These are phyloP conservation scores for Drosophila lini DNA, from an alignment of 1,140 invertebrate species.

Conservation along the genomic window DNA sequence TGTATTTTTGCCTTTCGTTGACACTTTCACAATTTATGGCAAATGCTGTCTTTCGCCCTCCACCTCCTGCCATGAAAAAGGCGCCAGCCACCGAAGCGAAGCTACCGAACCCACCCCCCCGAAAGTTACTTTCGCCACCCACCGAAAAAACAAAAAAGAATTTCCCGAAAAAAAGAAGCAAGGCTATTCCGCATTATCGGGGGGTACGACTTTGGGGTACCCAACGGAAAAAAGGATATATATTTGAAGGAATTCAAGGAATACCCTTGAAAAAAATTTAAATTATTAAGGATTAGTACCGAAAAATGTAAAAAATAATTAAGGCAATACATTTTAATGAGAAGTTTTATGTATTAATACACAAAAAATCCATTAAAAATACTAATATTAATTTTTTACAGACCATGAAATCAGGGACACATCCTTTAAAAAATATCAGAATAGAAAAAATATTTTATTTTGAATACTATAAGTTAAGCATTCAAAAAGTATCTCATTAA, in stretches of 20 bases:
- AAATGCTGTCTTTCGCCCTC: conserved; percentile 76
- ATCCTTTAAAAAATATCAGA: neutral
- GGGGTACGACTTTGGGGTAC: conserved; percentile 19
- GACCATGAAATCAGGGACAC: neutral
- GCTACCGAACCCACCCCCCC: conserved; percentile 39
- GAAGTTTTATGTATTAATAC: neutral
- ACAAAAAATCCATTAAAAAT: neutral
- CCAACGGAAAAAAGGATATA: conserved; percentile 12
- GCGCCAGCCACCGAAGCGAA: conserved; percentile 56
- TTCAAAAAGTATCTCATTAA: neutral
- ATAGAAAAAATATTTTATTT: neutral
- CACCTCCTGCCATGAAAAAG: conserved; percentile 57
- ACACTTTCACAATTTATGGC: conserved; percentile 83
- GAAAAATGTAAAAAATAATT: neutral
- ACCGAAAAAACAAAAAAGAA: conserved; percentile 51
- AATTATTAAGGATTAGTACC: neutral
- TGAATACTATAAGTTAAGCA: neutral
- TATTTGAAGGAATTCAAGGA: neutral
- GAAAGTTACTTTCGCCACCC: conserved; percentile 75
- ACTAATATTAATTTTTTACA: neutral
- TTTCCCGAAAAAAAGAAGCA: conserved; percentile 18
- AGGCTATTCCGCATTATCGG: conserved; percentile 24
- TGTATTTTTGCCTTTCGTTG: conserved; percentile 80
- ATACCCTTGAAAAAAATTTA: neutral
- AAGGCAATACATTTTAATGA: neutral